Evolutionary conservation across 2,113 vertebrate genomes (phyloP).

Genomic region (Oxyura jamaicensis): DNA sequence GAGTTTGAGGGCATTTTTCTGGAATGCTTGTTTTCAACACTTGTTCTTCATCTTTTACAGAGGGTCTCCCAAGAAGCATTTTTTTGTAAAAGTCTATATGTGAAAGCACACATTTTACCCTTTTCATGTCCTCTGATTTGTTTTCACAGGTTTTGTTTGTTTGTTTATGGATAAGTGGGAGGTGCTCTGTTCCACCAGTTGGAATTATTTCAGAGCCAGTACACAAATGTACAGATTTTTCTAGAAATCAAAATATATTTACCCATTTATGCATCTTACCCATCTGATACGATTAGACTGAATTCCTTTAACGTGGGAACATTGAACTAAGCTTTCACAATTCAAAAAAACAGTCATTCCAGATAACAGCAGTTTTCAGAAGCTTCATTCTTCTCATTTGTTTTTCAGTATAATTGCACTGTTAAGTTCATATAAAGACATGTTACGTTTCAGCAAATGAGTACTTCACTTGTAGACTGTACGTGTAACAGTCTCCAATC

Average conservation of each 20-base stretch:
- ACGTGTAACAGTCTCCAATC: background rate
- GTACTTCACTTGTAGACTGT: background rate
- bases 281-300: background rate
- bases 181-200: background rate
- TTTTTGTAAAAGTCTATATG: background rate
- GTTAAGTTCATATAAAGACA: background rate
- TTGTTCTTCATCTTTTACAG: background rate
- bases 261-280: background rate
- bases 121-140: background rate
- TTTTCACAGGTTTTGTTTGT: background rate
- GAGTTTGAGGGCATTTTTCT: background rate
- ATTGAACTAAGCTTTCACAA: background rate
- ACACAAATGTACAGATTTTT: background rate
- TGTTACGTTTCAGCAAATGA: background rate
- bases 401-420: background rate
- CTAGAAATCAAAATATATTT: background rate
- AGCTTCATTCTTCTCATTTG: background rate
- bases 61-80: background rate
- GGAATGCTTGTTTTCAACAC: background rate
- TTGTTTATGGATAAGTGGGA: background rate
- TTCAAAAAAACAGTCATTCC: background rate
- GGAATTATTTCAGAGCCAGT: background rate
- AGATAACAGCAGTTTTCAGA: background rate
- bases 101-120: conserved; percentile 14
- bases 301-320: background rate